Evolutionary conservation across 2,888 invertebrate species (phyloP).

Genomic region (Drosophila prostipennis): DNA sequence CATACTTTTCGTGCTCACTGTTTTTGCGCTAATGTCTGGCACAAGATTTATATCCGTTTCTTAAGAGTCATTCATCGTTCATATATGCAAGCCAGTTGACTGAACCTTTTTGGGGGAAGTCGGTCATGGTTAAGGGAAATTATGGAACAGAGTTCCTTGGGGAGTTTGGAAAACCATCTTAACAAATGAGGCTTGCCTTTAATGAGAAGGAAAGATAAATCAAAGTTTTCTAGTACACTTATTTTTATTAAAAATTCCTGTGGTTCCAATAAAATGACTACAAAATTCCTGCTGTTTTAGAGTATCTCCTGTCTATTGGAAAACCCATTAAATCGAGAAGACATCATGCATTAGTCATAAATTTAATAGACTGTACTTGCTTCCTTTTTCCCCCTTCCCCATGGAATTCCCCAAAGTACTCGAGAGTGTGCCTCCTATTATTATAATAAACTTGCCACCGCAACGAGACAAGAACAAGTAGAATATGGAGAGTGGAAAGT

Average conservation of each 20-base stretch:
- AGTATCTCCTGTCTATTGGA: not conserved
- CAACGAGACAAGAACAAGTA: slow-evolving; percentile 33
- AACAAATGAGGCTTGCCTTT: not conserved
- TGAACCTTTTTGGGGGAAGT: slow-evolving; percentile 27
- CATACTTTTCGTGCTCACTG: slow-evolving; percentile 9
- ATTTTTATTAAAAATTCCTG: not conserved
- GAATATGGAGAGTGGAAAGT: slow-evolving; percentile 13
- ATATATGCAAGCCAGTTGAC: slow-evolving; percentile 36
- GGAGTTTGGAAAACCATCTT: not conserved
- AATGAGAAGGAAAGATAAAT: not conserved
- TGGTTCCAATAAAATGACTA: not conserved
- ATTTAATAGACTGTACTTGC: slow-evolving; percentile 53
- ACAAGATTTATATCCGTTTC: slow-evolving; percentile 72
- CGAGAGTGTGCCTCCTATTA: slow-evolving; percentile 66
- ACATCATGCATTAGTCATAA: slow-evolving; percentile 52
- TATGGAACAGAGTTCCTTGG: not conserved
- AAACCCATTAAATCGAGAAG: slow-evolving; percentile 41
- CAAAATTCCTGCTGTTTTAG: not conserved
- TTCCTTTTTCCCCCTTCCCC: not conserved
- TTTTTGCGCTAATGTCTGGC: slow-evolving; percentile 35
- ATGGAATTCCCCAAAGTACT: slow-evolving; percentile 53
- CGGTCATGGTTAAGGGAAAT: slow-evolving; percentile 17
- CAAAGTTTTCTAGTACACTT: not conserved
- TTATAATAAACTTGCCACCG: slow-evolving; percentile 69
- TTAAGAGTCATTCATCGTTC: slow-evolving; percentile 64